A percentile compares a stretch with the other conserved stretches of the same genome.
phyloP scores from a whole-genome alignment of 2,797 vertebrate species.

The Apodemus agrarius region DNA sequence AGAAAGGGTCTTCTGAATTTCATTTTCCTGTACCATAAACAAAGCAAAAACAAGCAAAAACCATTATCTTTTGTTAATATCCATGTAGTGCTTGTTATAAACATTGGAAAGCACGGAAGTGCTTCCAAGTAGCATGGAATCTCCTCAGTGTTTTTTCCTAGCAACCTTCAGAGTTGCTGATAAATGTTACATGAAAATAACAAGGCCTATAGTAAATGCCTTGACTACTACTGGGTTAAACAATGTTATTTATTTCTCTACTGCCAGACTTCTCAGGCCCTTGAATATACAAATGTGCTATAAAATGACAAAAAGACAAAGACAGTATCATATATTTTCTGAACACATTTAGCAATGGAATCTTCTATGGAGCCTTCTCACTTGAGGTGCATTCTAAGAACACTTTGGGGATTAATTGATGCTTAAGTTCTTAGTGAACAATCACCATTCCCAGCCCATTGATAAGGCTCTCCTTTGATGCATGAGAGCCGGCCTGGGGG shows the following conservation, averaged over 20 bases:
- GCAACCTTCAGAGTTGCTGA: background rate
- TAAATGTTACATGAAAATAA: background rate
- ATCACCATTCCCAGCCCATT: background rate
- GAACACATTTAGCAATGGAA: background rate
- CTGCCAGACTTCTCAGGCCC: background rate
- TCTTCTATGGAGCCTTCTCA: background rate
- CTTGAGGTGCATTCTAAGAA: background rate
- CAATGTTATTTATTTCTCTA: background rate
- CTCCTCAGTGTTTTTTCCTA: slow-evolving; percentile 21
- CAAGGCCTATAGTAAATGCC: background rate
- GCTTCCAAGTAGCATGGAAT: background rate
- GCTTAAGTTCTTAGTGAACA: background rate
- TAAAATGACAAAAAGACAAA: slow-evolving; percentile 49
- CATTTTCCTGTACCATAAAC: background rate
- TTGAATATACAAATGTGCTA: slow-evolving; percentile 1
- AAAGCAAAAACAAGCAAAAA: background rate
- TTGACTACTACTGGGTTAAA: background rate
- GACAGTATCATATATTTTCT: background rate
- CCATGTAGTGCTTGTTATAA: background rate
- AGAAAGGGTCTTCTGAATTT: background rate
- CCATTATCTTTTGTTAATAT: background rate
- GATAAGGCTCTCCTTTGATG: background rate
- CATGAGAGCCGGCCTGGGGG: background rate
- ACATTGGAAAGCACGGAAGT: no score
- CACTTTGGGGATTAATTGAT: background rate